Base-by-base conservation (phyloP, 2,888 invertebrate genomes). In the Agonopterix arenella region DNA sequence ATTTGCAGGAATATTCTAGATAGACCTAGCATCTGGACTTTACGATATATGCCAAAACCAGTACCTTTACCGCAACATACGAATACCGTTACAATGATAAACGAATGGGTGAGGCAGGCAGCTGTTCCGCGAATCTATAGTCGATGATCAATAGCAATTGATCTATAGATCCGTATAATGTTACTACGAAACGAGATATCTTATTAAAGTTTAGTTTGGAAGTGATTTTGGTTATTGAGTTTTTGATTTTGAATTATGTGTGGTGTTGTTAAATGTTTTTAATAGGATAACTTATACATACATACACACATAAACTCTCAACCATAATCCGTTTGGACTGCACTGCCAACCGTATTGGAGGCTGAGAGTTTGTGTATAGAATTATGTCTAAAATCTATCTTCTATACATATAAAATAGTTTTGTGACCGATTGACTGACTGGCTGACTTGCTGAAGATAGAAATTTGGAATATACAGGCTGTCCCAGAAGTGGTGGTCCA, bases 61-160 rank as follows among this genome's bases (percentile, higher is more conserved):
- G 52, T 47, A 55, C 18, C 47, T 44, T 51, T 36, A 61, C 61
- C 60, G 57, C 62, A 62, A 57, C 60, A 46, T 48, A 45, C 46
- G 36, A 47, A 51, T 51, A 47, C 68, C 66, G 68, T 69, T 67
- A 64, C 44, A 47, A 40, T 28, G 28, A 4, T 28, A 40, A 40
- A 4, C 43, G 18, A 40, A 45, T 46, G 47, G 47, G 49, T 40
- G 41, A 37, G 58, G 56, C 44, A 28, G 58, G 56, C 70, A 66
- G 65, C 60, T 70, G 68, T 59, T 57, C 28, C 49, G 59, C 60
- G 43, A 61, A 62, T 64, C 62, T 55, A 62, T 59, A 58, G 62
- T 54, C 58, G 46, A 57, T 9, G 48, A 65, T 61, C 60, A 56
- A 61, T 65, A 58, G 38, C 40, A 40, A 9, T n/a, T 40, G 40